Conservation (phyloP, 2,113 vertebrate species). For the Burhinus oedicnemus region DNA sequence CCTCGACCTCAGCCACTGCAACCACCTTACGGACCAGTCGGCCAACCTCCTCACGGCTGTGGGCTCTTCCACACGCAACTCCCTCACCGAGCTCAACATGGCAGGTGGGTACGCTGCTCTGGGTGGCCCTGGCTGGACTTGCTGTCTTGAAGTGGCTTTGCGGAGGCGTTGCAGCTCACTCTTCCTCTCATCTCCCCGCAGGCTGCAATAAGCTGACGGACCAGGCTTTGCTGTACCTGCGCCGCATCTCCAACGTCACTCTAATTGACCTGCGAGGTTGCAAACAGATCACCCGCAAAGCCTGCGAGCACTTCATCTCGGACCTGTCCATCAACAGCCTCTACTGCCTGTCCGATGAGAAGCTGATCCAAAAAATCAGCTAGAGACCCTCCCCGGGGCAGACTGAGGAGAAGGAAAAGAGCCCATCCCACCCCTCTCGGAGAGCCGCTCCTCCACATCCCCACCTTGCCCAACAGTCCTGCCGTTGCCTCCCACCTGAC, state of each 20-base stretch:
- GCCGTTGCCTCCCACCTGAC: slow-evolving; percentile 58
- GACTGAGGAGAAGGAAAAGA: slow-evolving; percentile 74
- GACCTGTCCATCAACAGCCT: slow-evolving; percentile 95
- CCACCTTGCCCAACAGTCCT: slow-evolving; percentile 61
- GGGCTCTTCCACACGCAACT: slow-evolving; percentile 95
- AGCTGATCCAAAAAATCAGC: slow-evolving; percentile 98
- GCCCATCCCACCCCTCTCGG: slow-evolving; percentile 69
- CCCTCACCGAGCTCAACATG: slow-evolving; percentile 94
- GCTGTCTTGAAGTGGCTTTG: fast-evolving
- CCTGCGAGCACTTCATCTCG: slow-evolving; percentile 96
- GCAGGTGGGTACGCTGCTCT: slow-evolving; percentile 76
- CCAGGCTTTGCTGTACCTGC: slow-evolving; percentile 89
- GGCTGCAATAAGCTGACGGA: slow-evolving; percentile 97
- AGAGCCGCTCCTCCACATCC: slow-evolving; percentile 61
- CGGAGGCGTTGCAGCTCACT: not conserved
- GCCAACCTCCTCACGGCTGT: slow-evolving; percentile 95
- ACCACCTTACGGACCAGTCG: slow-evolving; percentile 92
- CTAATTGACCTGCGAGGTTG: slow-evolving; percentile 93
- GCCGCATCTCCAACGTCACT: slow-evolving; percentile 90
- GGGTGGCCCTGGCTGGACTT: not conserved
- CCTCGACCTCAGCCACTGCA: slow-evolving; percentile 96
- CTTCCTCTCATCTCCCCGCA: slow-evolving; percentile 45
- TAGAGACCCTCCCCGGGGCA: slow-evolving; percentile 75
- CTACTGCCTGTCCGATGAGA: slow-evolving; percentile 98
- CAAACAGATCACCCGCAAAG: slow-evolving; percentile 92